phyloP scores from a whole-genome alignment of 1,140 invertebrate genomes.

The Metopolophium dirhodum region DNA sequence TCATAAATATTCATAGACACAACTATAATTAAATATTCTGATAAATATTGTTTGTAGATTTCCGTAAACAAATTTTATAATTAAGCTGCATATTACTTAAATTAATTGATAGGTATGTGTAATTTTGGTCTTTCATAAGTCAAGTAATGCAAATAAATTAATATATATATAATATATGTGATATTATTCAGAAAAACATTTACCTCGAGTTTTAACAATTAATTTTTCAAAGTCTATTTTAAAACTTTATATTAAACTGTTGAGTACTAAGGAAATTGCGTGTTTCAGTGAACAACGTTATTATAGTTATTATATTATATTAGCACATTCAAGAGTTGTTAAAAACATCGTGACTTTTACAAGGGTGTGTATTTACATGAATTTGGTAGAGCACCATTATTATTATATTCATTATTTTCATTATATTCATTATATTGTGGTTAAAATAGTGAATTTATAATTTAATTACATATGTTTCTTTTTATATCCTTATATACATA shows the following conservation, averaged over 20 bases:
- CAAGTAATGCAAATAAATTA: not conserved
- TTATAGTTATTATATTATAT: constrained; percentile 32
- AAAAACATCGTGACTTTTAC: not conserved
- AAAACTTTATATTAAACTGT: not conserved
- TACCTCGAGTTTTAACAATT: not conserved
- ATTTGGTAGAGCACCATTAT: not conserved
- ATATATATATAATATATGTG: not conserved
- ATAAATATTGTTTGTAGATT: not conserved
- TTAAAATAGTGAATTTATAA: not conserved
- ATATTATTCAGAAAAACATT: not conserved
- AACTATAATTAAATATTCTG: not conserved
- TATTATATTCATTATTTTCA: not conserved
- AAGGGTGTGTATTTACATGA: not conserved
- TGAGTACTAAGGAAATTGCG: too few species aligned
- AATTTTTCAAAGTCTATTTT: not conserved
- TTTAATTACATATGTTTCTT: not conserved
- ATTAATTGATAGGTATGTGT: not conserved
- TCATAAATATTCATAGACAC: not conserved
- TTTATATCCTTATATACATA: not conserved
- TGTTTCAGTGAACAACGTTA: not conserved
- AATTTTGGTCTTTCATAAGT: not conserved
- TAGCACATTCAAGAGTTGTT: not conserved
- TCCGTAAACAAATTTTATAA: not conserved
- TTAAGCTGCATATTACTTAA: too few species aligned
- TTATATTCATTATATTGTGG: not conserved